Conservation (phyloP, 2,797 vertebrate species). For the Arrhamphus sclerolepis region DNA sequence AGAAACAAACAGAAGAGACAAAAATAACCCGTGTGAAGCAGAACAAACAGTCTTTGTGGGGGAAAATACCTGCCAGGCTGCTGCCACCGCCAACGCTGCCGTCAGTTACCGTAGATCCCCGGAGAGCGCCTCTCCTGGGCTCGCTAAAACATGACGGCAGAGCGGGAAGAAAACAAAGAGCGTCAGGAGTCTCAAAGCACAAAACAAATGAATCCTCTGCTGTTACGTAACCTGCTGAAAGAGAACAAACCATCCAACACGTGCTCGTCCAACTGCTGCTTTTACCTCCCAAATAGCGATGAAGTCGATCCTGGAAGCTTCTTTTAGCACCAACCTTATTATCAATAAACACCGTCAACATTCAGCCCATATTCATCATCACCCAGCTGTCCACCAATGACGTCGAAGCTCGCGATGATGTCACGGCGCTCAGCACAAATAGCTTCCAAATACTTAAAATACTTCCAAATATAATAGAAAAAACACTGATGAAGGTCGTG, state of each 20-base stretch:
- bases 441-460: no score
- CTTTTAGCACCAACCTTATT: no score
- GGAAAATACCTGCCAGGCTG: constrained; percentile 72
- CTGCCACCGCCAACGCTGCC: constrained; percentile 1
- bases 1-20: constrained; percentile 31
- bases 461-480: no score
- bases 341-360: no score
- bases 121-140: constrained; percentile 57
- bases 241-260: constrained; percentile 28
- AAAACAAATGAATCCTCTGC: constrained; percentile 43
- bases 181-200: constrained; percentile 62
- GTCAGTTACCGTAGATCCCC: constrained; percentile 48
- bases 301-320: no score
- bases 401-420: no score
- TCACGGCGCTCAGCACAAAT: no score
- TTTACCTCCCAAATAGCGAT: no score
- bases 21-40: constrained; percentile 50
- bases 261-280: not conserved
- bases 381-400: no score
- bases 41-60: constrained; percentile 71
- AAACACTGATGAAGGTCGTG: no score
- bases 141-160: constrained; percentile 54
- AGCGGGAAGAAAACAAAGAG: constrained; percentile 46
- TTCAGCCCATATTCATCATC: no score
- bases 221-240: constrained; percentile 47